These are phyloP conservation scores for Theretra japonica DNA, from an alignment of 2,888 invertebrate genomes.

Conservation along the genomic window DNA sequence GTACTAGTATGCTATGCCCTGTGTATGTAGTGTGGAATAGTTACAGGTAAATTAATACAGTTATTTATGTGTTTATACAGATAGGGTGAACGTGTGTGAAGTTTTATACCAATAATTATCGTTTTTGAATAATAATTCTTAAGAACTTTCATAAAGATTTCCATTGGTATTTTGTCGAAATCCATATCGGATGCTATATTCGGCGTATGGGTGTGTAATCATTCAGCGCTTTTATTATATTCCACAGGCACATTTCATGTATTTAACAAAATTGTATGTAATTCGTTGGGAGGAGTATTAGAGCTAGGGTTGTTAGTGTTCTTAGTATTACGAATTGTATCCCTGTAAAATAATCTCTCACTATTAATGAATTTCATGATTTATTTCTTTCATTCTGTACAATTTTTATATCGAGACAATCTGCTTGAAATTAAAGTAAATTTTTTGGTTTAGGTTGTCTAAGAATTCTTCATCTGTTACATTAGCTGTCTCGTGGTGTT, in stretches of 20 bases:
- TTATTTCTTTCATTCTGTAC: background rate
- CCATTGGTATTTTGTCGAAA: background rate
- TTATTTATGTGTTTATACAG: constrained; percentile 31
- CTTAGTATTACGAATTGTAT: background rate
- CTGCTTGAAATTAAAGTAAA: background rate
- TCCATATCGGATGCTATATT: background rate
- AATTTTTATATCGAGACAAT: background rate
- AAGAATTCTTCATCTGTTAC: background rate
- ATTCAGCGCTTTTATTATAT: background rate
- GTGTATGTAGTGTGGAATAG: constrained; percentile 36
- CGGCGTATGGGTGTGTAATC: background rate
- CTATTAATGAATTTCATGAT: background rate
- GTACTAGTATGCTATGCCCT: constrained; percentile 38
- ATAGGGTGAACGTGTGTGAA: background rate
- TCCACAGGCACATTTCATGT: background rate
- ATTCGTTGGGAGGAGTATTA: background rate
- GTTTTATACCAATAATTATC: background rate
- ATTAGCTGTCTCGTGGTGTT: background rate
- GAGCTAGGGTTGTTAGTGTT: background rate
- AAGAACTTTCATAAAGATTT: background rate
- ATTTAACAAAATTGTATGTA: background rate
- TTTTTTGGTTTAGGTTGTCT: background rate
- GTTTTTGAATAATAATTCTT: background rate
- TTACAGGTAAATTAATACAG: constrained; percentile 31
- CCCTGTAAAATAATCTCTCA: background rate